These are phyloP conservation scores for Pygoscelis antarcticus DNA, from an alignment of 2,113 vertebrate genomes.

Conservation along the genomic window DNA sequence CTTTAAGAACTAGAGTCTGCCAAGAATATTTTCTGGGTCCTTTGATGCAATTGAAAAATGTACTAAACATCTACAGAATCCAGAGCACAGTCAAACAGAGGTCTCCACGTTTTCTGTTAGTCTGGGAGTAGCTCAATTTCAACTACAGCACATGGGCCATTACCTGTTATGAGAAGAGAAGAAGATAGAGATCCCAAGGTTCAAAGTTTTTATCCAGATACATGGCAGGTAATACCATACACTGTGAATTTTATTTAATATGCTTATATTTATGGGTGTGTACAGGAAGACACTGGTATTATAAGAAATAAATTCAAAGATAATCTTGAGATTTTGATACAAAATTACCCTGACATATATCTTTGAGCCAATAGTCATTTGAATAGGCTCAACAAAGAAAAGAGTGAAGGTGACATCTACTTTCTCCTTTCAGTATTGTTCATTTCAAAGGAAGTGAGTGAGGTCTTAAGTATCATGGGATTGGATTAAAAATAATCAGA, in stretches of 20 bases:
- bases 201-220: conserved; percentile 64
- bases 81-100: background rate
- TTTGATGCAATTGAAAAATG: background rate
- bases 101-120: conserved; percentile 4
- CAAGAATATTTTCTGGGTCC: background rate
- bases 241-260: background rate
- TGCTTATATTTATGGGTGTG: background rate
- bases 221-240: conserved; percentile 52
- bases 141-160: conserved; percentile 57
- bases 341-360: background rate
- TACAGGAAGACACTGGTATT: background rate
- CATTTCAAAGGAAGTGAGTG: background rate
- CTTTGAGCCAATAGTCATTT: background rate
- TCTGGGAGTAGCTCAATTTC: conserved; percentile 47
- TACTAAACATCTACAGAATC: background rate
- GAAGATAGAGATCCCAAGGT: conserved; percentile 59
- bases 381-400: background rate
- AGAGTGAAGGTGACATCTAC: background rate
- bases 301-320: background rate
- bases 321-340: background rate
- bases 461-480: background rate
- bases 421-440: background rate
- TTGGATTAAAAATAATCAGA: background rate
- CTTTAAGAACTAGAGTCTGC: background rate
- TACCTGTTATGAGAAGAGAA: conserved; percentile 59